A percentile compares a stretch with the other conserved stretches of the same genome.
Conservation (phyloP, 1,140 invertebrate genomes). For the Muscidifurax raptorellus region DNA sequence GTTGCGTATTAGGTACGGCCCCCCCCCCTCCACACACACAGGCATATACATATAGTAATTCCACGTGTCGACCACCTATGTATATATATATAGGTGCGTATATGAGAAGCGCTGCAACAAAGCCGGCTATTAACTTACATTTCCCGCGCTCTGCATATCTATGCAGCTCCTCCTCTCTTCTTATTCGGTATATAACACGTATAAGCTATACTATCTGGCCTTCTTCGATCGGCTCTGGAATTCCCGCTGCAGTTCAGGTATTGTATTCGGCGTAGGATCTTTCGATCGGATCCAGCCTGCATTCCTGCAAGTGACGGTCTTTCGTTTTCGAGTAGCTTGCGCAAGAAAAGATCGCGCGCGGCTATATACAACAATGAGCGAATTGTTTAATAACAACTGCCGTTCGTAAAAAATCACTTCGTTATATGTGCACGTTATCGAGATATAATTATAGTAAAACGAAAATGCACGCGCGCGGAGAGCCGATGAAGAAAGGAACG, state of each 20-base stretch:
- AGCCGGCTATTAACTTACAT: conserved; percentile 24
- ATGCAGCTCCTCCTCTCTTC: not conserved
- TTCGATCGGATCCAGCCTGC: not conserved
- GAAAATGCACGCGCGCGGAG: no score
- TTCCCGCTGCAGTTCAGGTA: not conserved
- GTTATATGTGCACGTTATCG: no score
- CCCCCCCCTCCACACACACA: no score
- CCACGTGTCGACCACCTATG: no score
- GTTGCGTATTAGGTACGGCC: not conserved
- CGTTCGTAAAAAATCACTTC: no score
- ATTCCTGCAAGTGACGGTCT: no score
- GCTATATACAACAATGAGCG: not conserved
- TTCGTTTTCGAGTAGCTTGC: not conserved
- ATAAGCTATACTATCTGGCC: not conserved
- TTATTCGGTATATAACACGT: not conserved
- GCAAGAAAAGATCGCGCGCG: not conserved
- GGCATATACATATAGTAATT: no score
- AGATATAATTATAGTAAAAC: no score
- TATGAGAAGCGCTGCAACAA: not conserved
- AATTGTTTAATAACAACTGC: not conserved
- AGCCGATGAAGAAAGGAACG: no score
- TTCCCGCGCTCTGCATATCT: not conserved
- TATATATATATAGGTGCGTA: not conserved
- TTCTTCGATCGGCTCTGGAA: not conserved
- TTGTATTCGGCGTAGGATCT: not conserved